Conservation (phyloP, 2,888 invertebrate species). For the Eremobia ochroleuca region DNA sequence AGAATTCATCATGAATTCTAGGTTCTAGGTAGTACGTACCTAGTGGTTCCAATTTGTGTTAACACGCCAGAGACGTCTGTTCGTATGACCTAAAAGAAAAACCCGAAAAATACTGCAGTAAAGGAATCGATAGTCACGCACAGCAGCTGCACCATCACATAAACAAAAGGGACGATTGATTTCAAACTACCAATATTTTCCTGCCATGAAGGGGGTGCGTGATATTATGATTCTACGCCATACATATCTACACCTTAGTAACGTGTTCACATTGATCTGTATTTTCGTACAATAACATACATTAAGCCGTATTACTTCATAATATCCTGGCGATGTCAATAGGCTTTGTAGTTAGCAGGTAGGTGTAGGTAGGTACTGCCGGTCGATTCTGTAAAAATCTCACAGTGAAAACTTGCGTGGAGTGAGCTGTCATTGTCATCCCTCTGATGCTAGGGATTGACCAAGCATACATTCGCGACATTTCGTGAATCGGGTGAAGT, state of each 20-base stretch:
- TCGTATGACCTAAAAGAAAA: neutral
- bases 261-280: conserved; percentile 26
- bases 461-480: no score
- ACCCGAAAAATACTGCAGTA: neutral
- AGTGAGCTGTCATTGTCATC: no score
- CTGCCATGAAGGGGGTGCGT: neutral
- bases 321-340: conserved; percentile 24
- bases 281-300: conserved; percentile 27
- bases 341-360: neutral
- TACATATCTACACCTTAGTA: neutral
- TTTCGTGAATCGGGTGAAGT: no score
- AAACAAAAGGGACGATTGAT: conserved; percentile 18
- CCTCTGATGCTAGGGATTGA: no score
- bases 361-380: neutral
- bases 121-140: conserved; percentile 12
- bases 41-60: neutral
- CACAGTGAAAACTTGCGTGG: no score
- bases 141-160: conserved; percentile 13
- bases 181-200: conserved; percentile 28
- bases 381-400: no score
- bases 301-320: conserved; percentile 24
- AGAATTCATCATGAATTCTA: neutral
- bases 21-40: neutral
- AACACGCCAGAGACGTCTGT: neutral
- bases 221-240: conserved; percentile 5